These are phyloP conservation scores for Sinocyclocheilus maitianheensis DNA, from an alignment of 2,113 vertebrate genomes.

Conservation along the genomic window DNA sequence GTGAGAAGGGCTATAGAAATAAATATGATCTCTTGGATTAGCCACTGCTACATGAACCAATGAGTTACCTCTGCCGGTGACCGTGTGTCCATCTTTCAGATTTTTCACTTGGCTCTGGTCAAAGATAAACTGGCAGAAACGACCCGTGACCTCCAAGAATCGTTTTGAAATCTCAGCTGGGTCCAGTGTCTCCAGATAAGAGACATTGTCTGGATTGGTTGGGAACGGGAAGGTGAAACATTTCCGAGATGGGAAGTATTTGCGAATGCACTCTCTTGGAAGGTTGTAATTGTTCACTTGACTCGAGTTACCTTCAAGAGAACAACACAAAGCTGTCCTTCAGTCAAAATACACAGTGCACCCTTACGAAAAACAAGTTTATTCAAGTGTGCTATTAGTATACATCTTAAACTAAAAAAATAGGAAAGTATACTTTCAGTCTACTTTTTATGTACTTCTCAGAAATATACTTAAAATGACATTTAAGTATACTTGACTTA, in stretches of 20 bases:
- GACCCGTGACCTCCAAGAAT: conserved; percentile 48
- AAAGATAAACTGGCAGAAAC: conserved; percentile 59
- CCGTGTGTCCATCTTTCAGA: conserved; percentile 47
- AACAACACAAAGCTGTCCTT: not conserved
- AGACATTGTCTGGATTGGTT: conserved; percentile 32
- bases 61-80: conserved; percentile 47
- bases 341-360: not conserved
- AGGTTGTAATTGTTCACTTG: conserved; percentile 38
- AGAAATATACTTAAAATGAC: no score
- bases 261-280: conserved; percentile 57
- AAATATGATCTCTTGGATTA: not conserved
- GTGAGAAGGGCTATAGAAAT: not conserved
- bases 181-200: conserved; percentile 38
- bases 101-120: conserved; percentile 48
- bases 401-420: no score
- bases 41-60: not conserved
- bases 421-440: no score
- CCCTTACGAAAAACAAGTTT: no score
- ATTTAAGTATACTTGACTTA: no score
- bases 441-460: no score
- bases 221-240: conserved; percentile 59
- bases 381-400: no score
- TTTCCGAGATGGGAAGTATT: conserved; percentile 56
- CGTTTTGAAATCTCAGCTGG: conserved; percentile 20
- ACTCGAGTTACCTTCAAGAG: not conserved